phyloP scores from a whole-genome alignment of 2,888 invertebrate species.

The Mylabris sibirica region DNA sequence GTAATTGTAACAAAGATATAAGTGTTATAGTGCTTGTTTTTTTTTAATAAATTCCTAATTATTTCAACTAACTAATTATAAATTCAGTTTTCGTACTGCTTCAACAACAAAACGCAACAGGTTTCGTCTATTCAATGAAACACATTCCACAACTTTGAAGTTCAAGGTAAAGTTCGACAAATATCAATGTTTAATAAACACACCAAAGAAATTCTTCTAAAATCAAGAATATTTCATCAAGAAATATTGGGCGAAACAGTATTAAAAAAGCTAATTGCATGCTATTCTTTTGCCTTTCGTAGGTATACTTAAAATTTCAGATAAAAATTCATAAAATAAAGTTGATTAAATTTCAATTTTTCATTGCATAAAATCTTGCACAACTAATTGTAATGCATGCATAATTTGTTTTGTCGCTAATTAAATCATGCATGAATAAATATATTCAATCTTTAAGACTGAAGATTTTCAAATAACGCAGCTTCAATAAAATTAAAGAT shows the following conservation, averaged over 20 bases:
- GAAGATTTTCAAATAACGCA: no score
- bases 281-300: conserved; percentile 4
- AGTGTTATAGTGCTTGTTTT: not conserved
- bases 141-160: not conserved
- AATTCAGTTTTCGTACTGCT: not conserved
- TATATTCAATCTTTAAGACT: not conserved
- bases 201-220: not conserved
- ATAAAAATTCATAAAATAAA: not conserved
- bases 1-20: not conserved
- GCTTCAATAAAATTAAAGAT: no score
- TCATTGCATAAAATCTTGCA: not conserved
- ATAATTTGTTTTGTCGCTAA: conserved; percentile 12
- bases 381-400: conserved; percentile 17
- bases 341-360: not conserved
- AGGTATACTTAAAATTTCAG: no score
- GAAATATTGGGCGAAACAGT: not conserved
- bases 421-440: not conserved
- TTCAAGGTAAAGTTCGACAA: conserved; percentile 10
- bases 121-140: not conserved
- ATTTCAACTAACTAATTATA: not conserved
- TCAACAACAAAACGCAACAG: conserved; percentile 3
- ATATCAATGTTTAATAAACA: not conserved
- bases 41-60: not conserved
- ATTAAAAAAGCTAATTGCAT: conserved; percentile 1
- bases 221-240: not conserved